These are phyloP conservation scores for Solen grandis DNA, from an alignment of 1,140 invertebrate genomes.

Conservation along the genomic window DNA sequence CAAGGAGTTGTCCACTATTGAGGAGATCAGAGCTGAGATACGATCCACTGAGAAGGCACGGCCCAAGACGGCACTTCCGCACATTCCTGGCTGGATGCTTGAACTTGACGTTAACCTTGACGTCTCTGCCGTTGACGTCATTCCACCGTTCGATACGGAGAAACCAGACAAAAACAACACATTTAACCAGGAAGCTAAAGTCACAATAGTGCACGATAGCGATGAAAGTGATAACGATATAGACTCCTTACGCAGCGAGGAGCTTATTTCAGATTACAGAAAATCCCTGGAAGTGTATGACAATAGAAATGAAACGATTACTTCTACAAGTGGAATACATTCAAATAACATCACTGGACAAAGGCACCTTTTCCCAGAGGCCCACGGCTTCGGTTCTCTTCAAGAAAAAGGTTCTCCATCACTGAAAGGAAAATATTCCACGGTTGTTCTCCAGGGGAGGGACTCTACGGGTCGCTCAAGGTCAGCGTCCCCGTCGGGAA, in stretches of 20 bases:
- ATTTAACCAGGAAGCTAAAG: background rate
- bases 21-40: conserved; percentile 22
- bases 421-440: too few relatives aligned
- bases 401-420: too few relatives aligned
- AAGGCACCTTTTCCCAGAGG: too few relatives aligned
- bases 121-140: conserved; percentile 36
- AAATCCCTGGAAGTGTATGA: too few relatives aligned
- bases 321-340: too few relatives aligned
- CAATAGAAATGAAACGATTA: too few relatives aligned
- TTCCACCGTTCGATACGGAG: conserved; percentile 19
- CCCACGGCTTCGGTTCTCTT: too few relatives aligned
- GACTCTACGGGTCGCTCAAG: too few relatives aligned
- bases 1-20: conserved; percentile 38
- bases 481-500: too few relatives aligned
- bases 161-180: background rate
- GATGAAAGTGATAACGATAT: background rate
- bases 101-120: conserved; percentile 48
- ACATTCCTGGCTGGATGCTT: conserved; percentile 39
- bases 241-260: background rate
- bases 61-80: background rate
- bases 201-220: background rate
- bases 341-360: too few relatives aligned
- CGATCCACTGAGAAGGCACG: background rate
- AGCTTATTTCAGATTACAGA: background rate
- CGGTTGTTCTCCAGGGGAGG: too few relatives aligned